Evolutionary conservation across 2,113 vertebrate species (phyloP).

Genomic region (Tetrao urogallus): DNA sequence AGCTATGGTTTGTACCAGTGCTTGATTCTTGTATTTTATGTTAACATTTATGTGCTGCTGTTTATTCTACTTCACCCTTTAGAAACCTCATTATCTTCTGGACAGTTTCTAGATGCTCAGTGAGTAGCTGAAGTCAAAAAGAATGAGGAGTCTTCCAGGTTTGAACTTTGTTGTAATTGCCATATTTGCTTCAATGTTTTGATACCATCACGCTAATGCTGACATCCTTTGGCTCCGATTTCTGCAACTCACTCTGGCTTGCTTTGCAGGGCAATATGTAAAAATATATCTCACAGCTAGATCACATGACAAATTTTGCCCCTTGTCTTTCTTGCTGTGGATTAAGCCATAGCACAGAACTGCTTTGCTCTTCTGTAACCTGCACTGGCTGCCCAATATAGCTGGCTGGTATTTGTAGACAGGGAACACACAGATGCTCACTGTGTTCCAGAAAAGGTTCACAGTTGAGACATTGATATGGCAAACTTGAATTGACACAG

Average conservation of each 20-base stretch:
- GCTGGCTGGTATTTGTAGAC: not conserved
- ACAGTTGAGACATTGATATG: not conserved
- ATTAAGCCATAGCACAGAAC: not conserved
- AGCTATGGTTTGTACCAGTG: not conserved
- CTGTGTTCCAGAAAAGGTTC: not conserved
- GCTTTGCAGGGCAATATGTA: not conserved
- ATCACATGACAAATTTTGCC: not conserved
- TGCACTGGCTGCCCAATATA: not conserved
- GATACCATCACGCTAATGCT: not conserved
- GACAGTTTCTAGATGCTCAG: not conserved
- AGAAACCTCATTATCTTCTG: not conserved
- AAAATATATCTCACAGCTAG: not conserved
- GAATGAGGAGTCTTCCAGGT: not conserved
- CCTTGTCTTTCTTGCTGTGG: not conserved
- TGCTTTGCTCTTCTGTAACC: not conserved
- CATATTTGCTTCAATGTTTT: not conserved
- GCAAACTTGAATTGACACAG: not conserved
- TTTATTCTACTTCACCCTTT: not conserved
- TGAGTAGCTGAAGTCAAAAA: not conserved
- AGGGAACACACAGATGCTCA: not conserved
- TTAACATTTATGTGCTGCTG: not conserved
- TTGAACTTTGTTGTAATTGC: not conserved
- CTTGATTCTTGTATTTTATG: not conserved
- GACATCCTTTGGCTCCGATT: not conserved
- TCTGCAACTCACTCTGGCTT: not conserved